These are phyloP conservation scores for Dolichopus griseipennis DNA, from an alignment of 2,888 invertebrate species.

Conservation along the genomic window DNA sequence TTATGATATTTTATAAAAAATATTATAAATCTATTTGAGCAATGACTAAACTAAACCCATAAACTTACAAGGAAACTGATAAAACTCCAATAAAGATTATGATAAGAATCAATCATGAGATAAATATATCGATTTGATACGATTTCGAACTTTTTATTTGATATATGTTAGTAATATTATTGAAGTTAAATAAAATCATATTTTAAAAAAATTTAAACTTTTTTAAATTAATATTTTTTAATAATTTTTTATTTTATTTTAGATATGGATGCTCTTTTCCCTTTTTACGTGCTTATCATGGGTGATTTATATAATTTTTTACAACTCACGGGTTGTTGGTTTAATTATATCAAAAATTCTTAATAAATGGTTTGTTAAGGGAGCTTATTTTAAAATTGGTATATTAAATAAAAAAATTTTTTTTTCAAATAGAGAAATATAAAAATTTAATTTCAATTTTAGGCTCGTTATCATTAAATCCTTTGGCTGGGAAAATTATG, in stretches of 20 bases:
- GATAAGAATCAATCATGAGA: background rate
- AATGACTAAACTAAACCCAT: background rate
- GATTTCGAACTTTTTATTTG: background rate
- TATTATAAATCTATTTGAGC: background rate
- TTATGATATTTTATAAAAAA: background rate
- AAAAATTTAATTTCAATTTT: conserved; percentile 29
- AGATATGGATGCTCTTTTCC: conserved; percentile 67
- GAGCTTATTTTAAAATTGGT: conserved; percentile 86
- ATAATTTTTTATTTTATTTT: conserved; percentile 22
- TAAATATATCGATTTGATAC: too few species aligned
- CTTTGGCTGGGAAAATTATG: conserved; percentile 97
- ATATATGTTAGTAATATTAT: background rate
- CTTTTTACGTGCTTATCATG: conserved; percentile 76
- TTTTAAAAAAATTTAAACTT: background rate
- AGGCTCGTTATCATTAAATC: conserved; percentile 92
- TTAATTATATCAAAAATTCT: conserved; percentile 80
- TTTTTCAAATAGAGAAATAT: background rate
- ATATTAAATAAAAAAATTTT: conserved; percentile 31
- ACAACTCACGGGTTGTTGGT: conserved; percentile 86
- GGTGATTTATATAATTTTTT: conserved; percentile 91
- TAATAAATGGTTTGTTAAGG: conserved; percentile 76
- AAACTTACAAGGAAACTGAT: background rate
- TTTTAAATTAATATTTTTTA: background rate
- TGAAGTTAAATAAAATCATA: background rate
- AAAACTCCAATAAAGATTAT: background rate